Evolutionary conservation across 2,113 vertebrate species (phyloP), one percentile per base, ranked within the genome.

Genomic region (Microcebus griseorufus): DNA sequence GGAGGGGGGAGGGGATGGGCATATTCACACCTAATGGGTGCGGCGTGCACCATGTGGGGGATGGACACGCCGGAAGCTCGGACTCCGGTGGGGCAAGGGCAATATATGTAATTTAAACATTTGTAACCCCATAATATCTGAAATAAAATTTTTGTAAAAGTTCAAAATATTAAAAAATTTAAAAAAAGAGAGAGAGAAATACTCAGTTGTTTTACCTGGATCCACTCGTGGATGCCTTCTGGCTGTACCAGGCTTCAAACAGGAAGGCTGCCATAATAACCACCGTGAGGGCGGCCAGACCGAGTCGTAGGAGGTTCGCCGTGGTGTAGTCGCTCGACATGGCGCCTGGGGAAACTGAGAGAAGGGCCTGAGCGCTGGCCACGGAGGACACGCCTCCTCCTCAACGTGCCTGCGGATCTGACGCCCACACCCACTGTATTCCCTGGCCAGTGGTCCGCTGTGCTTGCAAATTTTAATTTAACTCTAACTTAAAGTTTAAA

Each of bases 371-470:
- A 78, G 55, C 17, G 32, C 1, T 6, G 55, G 20, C 70, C 55
- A 5, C 5, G 22, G 25, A 6, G 10, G 1, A 12, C 6, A 11
- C 12, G 34, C 65, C 2, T 5, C 9, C 4, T 51, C 45, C 64
- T 72, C 72, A 48, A 3, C 1, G 1, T 17, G 76, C 1, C 34
- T 2, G 2, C 34, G 2, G 0, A 2, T 25, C 34, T 0, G 34
- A 27, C 11, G 13, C 16, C 13, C 78, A 34, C 7, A 1, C 9
- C 81, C 25, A 1, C 37, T 6, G 2, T 12, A 3, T 78, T 39
- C 72, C 88, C 88, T 65, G 94, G 64, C 32, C 60, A 29, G 23
- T 29, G 17, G 17, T 29, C 65, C 14, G 10, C 22, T 42, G 39
- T 12, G 22, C 45, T 10, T 9, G 27, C 18, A 20, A 23, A 5